Conservation (phyloP, 92 coral and sea anemone species). For the Micromussa lordhowensis region DNA sequence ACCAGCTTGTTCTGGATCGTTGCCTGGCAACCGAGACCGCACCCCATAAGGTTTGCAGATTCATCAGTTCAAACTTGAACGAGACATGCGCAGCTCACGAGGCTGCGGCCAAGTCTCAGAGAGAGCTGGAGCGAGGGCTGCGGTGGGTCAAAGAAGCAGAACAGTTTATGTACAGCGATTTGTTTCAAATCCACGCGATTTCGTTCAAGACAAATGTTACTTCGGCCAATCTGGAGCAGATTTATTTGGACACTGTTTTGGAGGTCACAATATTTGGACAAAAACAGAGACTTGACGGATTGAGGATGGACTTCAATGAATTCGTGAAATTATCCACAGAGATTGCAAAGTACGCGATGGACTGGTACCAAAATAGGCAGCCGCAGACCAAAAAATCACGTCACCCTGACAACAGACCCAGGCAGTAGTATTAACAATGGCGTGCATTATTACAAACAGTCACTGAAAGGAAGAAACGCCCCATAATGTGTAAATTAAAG, state of each 20-base stretch:
- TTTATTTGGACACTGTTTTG: constrained; percentile 81
- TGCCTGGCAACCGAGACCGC: constrained; percentile 66
- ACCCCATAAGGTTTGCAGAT: constrained; percentile 63
- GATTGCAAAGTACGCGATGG: constrained; percentile 92
- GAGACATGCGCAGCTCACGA: constrained; percentile 76
- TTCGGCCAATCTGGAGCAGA: constrained; percentile 60
- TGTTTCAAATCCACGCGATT: constrained; percentile 84
- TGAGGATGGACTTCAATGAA: constrained; percentile 77
- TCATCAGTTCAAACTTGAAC: constrained; percentile 62
- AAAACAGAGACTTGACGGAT: constrained; percentile 77
- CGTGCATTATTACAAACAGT: background rate
- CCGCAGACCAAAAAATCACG: constrained; percentile 42
- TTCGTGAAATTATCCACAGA: constrained; percentile 90
- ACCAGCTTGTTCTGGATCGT: constrained; percentile 63
- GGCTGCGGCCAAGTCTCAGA: constrained; percentile 72
- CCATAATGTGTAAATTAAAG: background rate
- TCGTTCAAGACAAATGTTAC: constrained; percentile 86
- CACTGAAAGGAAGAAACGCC: background rate
- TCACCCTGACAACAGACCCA: constrained; percentile 58
- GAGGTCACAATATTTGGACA: constrained; percentile 97
- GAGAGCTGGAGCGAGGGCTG: constrained; percentile 72
- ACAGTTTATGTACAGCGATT: constrained; percentile 65
- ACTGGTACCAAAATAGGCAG: constrained; percentile 76
- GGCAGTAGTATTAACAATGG: background rate
- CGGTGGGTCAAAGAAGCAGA: constrained; percentile 88